These are phyloP conservation scores for Pseudotriccus pelzelni DNA, from an alignment of 2,797 vertebrate species.

Conservation along the genomic window DNA sequence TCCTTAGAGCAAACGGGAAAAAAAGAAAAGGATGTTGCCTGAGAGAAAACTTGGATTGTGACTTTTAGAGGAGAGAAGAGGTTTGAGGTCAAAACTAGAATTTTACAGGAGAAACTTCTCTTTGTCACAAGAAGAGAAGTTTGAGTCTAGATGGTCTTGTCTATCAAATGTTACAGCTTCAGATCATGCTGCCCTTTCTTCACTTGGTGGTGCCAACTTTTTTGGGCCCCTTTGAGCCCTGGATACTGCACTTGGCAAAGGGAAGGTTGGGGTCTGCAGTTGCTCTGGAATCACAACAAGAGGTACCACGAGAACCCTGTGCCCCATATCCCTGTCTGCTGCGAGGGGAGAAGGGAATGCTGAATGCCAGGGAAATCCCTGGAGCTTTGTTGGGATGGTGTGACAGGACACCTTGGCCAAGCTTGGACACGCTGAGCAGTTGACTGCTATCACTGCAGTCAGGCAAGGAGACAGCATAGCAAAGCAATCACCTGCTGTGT, in stretches of 20 bases:
- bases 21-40: neutral
- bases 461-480: neutral
- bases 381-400: neutral
- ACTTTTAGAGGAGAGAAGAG: neutral
- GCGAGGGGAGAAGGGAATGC: neutral
- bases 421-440: neutral
- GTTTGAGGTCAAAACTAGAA: neutral
- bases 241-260: neutral
- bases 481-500: conserved; percentile 1
- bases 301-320: neutral
- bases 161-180: neutral
- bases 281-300: neutral
- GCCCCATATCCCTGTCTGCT: neutral
- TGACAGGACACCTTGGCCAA: neutral
- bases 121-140: neutral
- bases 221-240: neutral
- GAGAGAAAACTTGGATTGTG: neutral
- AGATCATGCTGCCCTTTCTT: neutral
- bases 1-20: neutral
- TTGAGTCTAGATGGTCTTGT: neutral
- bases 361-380: neutral
- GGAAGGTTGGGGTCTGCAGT: neutral
- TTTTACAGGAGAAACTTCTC: neutral
- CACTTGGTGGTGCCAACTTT: neutral
- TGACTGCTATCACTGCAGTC: neutral